Base-by-base conservation (phyloP, 1,140 invertebrate genomes). In the Dysdera silvatica region DNA sequence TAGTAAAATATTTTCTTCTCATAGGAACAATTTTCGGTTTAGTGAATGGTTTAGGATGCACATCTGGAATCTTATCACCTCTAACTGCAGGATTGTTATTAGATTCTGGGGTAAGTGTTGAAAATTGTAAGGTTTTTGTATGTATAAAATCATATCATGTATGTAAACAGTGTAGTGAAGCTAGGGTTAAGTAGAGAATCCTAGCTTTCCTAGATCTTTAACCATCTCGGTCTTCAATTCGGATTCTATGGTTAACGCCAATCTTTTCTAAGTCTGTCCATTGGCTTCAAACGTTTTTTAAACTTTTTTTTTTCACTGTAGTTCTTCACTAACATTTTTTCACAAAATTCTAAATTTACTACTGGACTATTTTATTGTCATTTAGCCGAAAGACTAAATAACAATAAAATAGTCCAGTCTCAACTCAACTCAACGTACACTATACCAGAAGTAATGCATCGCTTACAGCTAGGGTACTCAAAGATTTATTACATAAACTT, bases 11-110 rank as follows among this genome's bases (percentile, higher is more conserved):
- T 33, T 24, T 48, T 3, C 40, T 35, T 12, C 32, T 43, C 14
- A 33, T 31, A 65, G 62, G 41, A n/a, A 51, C 55, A 7, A 10
- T 65, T 23, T 65, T 58, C 37, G 62, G 62, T 7, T 16, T 65
- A 16, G 48, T 53, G 5, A 65, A 58, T 43, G 40, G 47, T 28
- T 14, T 65, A 12, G 62, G 54, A 4, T 52, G 62, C 16, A 43
- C 31, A 33, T 47, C 62, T 12, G 62, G 62, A 26, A 58, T 65
- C 28, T 47, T 65, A 33, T 58, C 62, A 8, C 62, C 62, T 23
- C 10, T 65, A 18, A 14, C 47, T 28, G 62, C 62, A 16, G 62
- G 62, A 28, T 26, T 65, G 16, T 20, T 65, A 16, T 24, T 65
- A 0, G 62, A 65, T 4, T 18, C 57, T 26, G 48, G 37, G 28